These are phyloP conservation scores for Cephonodes hylas DNA, from an alignment of 2,888 invertebrate genomes.

Conservation along the genomic window DNA sequence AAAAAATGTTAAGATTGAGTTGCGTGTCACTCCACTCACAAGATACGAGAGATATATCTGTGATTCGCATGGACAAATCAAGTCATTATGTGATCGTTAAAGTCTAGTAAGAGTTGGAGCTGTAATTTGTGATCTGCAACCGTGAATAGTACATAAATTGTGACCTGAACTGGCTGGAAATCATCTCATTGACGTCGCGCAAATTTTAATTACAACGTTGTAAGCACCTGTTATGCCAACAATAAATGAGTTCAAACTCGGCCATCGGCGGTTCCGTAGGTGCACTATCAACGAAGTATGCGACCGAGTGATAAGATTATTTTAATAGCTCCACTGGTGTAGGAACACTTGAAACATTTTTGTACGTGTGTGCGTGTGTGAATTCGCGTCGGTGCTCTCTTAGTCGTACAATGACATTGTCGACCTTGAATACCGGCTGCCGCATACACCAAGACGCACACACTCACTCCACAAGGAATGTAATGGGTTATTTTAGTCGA, in stretches of 20 bases:
- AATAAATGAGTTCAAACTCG: not conserved
- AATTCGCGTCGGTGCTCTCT: conserved; percentile 59
- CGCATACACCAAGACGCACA: conserved; percentile 62
- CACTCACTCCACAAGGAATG: conserved; percentile 48
- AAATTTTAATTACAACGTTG: not conserved
- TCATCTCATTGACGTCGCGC: not conserved
- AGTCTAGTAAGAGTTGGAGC: conserved; percentile 24
- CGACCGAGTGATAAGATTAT: conserved; percentile 81
- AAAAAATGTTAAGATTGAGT: not conserved
- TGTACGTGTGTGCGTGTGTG: conserved; percentile 46
- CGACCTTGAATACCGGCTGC: conserved; percentile 75
- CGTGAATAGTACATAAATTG: conserved; percentile 16
- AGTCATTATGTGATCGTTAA: conserved; percentile 32
- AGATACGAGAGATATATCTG: not conserved
- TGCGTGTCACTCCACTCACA: not conserved
- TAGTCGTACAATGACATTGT: conserved; percentile 75
- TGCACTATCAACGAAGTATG: conserved; percentile 75
- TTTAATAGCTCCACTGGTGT: conserved; percentile 61
- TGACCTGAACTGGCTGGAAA: not conserved
- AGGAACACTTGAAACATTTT: conserved; percentile 38
- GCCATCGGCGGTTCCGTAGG: not conserved
- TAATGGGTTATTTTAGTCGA: conserved; percentile 41
- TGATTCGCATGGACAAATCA: conserved; percentile 21
- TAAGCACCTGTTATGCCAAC: not conserved
- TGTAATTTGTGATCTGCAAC: conserved; percentile 31